phyloP scores from a whole-genome alignment of 2,888 invertebrate species.

The Torymus aiolomorphi region DNA sequence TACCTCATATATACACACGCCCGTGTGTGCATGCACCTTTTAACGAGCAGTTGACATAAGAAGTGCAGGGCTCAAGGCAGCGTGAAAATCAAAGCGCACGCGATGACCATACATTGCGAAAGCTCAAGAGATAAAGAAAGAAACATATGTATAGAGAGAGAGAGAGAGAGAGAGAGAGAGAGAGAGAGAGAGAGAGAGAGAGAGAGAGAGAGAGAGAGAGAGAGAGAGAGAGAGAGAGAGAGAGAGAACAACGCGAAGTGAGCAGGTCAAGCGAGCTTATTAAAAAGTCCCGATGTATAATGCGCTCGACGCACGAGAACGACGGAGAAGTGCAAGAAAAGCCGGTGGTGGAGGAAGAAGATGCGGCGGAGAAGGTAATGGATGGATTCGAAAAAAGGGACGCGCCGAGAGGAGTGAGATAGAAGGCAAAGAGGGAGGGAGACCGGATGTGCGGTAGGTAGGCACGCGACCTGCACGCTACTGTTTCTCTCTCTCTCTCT shows the following conservation, averaged over 20 bases:
- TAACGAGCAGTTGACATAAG: background rate
- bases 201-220: no score
- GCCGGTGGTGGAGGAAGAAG: background rate
- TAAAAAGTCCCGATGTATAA: conserved; percentile 27
- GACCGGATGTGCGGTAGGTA: conserved; percentile 61
- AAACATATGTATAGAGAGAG: no score
- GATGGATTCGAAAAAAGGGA: conserved; percentile 42
- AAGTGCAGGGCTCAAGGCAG: conserved; percentile 21
- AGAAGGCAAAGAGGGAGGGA: no score
- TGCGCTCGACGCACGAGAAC: background rate
- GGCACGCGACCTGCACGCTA: conserved; percentile 54
- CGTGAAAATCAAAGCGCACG: conserved; percentile 42
- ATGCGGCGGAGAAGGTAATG: conserved; percentile 15
- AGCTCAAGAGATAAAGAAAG: no score
- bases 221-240: no score
- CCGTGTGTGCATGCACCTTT: no score
- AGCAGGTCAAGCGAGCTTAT: conserved; percentile 25
- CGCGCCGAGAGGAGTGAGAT: background rate
- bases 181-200: no score
- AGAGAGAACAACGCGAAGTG: conserved; percentile 12
- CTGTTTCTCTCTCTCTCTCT: background rate
- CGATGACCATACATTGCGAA: no score
- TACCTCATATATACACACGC: no score
- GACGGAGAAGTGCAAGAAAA: conserved; percentile 3
- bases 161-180: no score